phyloP scores from a whole-genome alignment of 1,140 invertebrate species.

The Acromyrmex heyeri region DNA sequence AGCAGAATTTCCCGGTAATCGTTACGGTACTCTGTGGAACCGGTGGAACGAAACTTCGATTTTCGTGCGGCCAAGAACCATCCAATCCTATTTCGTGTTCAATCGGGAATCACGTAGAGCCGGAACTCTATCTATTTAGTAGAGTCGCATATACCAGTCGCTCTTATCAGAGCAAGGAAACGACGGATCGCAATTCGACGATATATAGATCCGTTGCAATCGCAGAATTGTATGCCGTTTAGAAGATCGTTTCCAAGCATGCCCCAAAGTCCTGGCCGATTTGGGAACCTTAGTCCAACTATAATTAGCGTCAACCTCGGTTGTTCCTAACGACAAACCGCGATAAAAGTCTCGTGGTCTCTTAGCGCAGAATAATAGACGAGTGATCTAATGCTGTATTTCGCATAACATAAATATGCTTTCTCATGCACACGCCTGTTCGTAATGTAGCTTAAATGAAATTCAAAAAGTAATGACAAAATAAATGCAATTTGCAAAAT shows the following conservation, averaged over 20 bases:
- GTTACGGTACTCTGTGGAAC: constrained; percentile 51
- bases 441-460: constrained; percentile 25
- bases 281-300: constrained; percentile 43
- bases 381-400: background rate
- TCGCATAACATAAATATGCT: background rate
- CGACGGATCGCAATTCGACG: constrained; percentile 14
- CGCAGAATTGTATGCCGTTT: constrained; percentile 43
- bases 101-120: constrained; percentile 18
- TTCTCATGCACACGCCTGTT: background rate
- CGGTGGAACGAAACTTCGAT: constrained; percentile 30
- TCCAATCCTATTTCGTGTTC: constrained; percentile 67
- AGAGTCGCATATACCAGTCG: background rate
- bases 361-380: constrained; percentile 31
- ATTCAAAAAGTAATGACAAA: constrained; percentile 20
- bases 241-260: constrained; percentile 42
- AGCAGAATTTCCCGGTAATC: constrained; percentile 65
- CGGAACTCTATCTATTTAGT: constrained; percentile 31
- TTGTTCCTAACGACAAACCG: constrained; percentile 30
- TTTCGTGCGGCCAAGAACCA: constrained; percentile 44
- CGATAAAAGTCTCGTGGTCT: constrained; percentile 38
- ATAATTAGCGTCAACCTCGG: constrained; percentile 53
- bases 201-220: constrained; percentile 43
- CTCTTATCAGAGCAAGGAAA: background rate
- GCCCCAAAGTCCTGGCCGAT: background rate
- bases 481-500: constrained; percentile 30